A percentile compares a stretch with the other conserved stretches of the same genome.
Conservation (phyloP, 2,797 vertebrate genomes). For the Melanotaenia boesemani region DNA sequence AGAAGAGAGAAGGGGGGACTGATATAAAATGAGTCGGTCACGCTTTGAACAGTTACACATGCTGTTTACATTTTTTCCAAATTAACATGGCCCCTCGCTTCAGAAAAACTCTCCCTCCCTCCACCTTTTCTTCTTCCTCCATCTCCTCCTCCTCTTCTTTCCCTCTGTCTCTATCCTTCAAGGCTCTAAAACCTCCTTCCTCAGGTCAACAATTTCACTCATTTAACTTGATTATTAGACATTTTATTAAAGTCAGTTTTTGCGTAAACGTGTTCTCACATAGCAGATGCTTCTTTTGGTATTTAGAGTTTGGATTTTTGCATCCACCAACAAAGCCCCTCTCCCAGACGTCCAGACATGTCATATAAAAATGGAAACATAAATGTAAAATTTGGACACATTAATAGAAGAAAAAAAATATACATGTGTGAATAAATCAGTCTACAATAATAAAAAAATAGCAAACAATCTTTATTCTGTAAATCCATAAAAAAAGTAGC, state of each 20-base stretch:
- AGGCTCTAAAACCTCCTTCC: slow-evolving; percentile 42
- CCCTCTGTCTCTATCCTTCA: slow-evolving; percentile 49
- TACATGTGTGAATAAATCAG: not conserved
- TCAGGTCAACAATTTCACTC: slow-evolving; percentile 19
- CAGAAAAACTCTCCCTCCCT: slow-evolving; percentile 70
- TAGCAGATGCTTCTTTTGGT: not conserved
- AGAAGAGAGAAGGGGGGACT: slow-evolving; percentile 76
- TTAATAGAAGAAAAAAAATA: not conserved
- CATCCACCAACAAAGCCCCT: no score
- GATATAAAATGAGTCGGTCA: slow-evolving; percentile 90
- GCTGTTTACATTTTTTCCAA: slow-evolving; percentile 92
- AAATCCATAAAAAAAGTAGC: no score
- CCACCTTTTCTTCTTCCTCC: slow-evolving; percentile 55
- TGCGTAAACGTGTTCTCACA: not conserved
- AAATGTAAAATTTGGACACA: not conserved
- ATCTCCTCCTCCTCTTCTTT: slow-evolving; percentile 44
- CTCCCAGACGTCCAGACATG: no score
- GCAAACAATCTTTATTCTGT: not conserved
- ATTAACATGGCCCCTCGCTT: slow-evolving; percentile 89
- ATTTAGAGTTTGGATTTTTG: not conserved
- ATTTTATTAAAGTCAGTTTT: not conserved
- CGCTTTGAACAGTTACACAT: slow-evolving; percentile 91
- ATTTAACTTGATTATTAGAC: not conserved
- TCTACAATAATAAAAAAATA: not conserved
- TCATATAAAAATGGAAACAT: no score